Evolutionary conservation across 2,113 vertebrate species (phyloP).

Genomic region (Sinocyclocheilus grahami): DNA sequence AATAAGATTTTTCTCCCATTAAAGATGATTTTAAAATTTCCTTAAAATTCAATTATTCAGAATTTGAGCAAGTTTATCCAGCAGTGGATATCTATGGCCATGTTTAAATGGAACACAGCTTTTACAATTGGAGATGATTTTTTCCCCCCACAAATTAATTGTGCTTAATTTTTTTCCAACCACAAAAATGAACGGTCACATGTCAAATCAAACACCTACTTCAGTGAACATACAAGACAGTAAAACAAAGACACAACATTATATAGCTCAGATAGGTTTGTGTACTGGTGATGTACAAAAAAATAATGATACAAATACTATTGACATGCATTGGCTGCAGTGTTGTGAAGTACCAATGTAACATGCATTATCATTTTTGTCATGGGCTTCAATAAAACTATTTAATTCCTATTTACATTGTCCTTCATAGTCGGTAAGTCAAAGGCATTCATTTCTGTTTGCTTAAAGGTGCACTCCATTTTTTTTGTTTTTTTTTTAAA

Average conservation of each 20-base stretch:
- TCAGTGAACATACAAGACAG: conserved; percentile 2
- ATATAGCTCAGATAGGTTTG: conserved; percentile 32
- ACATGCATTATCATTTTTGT: conserved; percentile 78
- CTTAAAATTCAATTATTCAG: too few relatives aligned
- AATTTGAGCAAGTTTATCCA: neutral
- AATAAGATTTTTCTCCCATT: neutral
- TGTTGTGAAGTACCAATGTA: conserved; percentile 58
- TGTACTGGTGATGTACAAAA: conserved; percentile 15
- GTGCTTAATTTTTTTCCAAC: conserved; percentile 13
- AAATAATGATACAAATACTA: neutral
- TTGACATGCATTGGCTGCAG: conserved; percentile 37
- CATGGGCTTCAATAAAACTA: conserved; percentile 69
- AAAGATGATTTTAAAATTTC: neutral
- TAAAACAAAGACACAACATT: conserved; percentile 22
- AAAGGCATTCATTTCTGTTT: conserved; percentile 32
- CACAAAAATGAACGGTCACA: conserved; percentile 8
- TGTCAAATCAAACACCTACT: conserved; percentile 22
- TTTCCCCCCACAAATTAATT: neutral
- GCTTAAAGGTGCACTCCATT: conserved; percentile 10
- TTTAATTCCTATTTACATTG: conserved; percentile 45
- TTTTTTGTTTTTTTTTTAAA: conserved; percentile 5
- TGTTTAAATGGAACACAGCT: neutral
- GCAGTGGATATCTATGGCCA: neutral
- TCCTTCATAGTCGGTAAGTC: conserved; percentile 37
- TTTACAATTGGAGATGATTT: neutral